Conservation (phyloP, 2,797 vertebrate genomes). For the Heteromormyrus szaboi region DNA sequence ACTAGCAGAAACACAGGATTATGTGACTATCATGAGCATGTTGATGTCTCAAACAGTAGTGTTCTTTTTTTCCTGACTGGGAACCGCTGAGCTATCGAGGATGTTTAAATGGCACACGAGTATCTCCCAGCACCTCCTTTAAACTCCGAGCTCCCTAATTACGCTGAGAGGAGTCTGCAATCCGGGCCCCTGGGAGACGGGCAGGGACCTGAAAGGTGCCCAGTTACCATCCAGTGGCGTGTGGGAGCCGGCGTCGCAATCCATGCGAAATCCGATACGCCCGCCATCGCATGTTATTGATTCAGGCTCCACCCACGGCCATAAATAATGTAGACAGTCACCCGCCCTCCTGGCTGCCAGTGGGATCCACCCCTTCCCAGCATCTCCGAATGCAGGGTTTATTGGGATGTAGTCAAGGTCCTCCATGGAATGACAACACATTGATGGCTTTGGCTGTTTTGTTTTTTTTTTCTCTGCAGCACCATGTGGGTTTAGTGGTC, state of each 20-base stretch:
- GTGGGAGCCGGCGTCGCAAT: neutral
- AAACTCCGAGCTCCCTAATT: neutral
- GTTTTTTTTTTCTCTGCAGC: neutral
- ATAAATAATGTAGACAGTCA: neutral
- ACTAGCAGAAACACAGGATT: neutral
- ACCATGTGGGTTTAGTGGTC: neutral
- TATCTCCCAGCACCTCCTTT: neutral
- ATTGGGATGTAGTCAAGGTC: neutral
- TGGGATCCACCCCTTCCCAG: neutral
- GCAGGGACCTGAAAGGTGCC: neutral
- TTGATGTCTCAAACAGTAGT: neutral
- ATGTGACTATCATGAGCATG: neutral
- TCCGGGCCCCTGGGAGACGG: neutral
- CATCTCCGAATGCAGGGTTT: neutral
- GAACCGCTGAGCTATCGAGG: neutral
- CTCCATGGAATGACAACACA: neutral
- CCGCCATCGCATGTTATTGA: neutral
- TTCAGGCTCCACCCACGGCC: neutral
- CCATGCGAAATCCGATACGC: neutral
- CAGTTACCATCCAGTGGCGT: neutral
- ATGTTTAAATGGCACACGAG: neutral
- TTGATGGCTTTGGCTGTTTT: neutral
- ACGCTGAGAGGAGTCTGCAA: neutral
- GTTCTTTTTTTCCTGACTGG: neutral
- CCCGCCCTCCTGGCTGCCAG: neutral